Conservation (phyloP, 2,797 vertebrate genomes). For the Hylomyscus alleni region DNA sequence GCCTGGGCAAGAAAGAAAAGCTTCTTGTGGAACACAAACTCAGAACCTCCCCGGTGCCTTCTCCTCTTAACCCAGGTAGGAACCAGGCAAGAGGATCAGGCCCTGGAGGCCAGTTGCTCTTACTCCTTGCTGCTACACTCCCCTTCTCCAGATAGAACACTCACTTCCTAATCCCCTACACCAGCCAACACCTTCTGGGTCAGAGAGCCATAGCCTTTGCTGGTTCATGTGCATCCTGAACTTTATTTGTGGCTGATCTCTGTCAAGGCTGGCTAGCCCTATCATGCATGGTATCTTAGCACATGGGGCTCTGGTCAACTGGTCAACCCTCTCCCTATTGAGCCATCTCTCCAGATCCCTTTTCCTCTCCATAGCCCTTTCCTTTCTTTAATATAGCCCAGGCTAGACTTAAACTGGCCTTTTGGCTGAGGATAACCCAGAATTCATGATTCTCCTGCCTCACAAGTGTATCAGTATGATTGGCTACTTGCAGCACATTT, state of each 20-base stretch:
- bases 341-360: not conserved
- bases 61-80: not conserved
- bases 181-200: not conserved
- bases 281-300: not conserved
- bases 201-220: not conserved
- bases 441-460: not conserved
- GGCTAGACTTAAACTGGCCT: not conserved
- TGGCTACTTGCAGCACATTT: slow-evolving; percentile 6
- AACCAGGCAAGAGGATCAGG: not conserved
- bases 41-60: not conserved
- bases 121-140: not conserved
- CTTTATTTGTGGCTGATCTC: not conserved
- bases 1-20: not conserved
- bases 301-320: not conserved
- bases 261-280: not conserved
- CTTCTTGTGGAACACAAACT: not conserved
- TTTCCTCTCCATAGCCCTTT: not conserved
- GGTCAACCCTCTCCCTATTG: not conserved
- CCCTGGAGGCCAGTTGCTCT: not conserved
- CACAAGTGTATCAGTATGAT: not conserved
- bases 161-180: not conserved
- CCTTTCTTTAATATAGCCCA: not conserved
- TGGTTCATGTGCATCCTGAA: not conserved
- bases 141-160: not conserved
- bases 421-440: not conserved